Conservation (phyloP, 2,797 vertebrate species). For the Chaetophractus vellerosus region DNA sequence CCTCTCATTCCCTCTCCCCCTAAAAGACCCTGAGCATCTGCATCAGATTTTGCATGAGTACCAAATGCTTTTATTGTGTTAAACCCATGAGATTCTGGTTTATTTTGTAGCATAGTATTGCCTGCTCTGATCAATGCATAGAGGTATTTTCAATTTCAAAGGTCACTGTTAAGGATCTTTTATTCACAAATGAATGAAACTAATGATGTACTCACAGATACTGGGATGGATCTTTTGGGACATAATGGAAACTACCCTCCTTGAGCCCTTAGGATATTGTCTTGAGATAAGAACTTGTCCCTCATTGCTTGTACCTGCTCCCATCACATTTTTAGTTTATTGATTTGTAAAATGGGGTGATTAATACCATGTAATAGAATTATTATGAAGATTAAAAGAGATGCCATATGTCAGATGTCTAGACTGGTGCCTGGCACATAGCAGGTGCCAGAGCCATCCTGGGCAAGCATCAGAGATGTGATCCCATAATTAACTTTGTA, state of each 20-base stretch:
- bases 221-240: not conserved
- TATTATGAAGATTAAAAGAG: constrained; percentile 70
- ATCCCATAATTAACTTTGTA: constrained; percentile 77
- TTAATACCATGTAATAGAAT: constrained; percentile 61
- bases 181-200: constrained; percentile 24
- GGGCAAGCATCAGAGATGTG: constrained; percentile 74
- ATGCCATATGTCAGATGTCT: constrained; percentile 80
- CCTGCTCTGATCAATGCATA: not conserved
- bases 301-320: constrained; percentile 17
- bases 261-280: not conserved
- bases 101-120: not conserved
- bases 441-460: constrained; percentile 70
- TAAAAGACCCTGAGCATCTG: not conserved
- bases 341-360: constrained; percentile 47
- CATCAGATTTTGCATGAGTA: not conserved
- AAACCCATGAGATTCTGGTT: not conserved
- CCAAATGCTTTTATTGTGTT: constrained; percentile 8
- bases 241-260: not conserved
- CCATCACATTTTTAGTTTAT: constrained; percentile 13
- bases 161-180: not conserved
- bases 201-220: not conserved
- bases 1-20: not conserved
- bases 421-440: constrained; percentile 69
- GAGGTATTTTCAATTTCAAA: not conserved
- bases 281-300: constrained; percentile 13